These are phyloP conservation scores for Lepilemur septentrionalis DNA, from an alignment of 2,797 vertebrate genomes.

Conservation along the genomic window DNA sequence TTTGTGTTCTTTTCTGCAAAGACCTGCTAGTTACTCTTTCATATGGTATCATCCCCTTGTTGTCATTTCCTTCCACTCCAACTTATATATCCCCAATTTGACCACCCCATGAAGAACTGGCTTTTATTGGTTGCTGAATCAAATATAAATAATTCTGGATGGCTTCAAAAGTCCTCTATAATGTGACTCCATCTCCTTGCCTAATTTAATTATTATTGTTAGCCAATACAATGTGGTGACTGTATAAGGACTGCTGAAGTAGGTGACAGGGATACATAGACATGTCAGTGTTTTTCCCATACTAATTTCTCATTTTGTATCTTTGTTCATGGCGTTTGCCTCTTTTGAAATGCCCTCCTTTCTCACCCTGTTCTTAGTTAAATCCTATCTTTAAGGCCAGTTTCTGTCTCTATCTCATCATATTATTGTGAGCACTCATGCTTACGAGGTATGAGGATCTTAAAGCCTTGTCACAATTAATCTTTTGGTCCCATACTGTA, in stretches of 20 bases:
- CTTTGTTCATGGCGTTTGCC: background rate
- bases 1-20: background rate
- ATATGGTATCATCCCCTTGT: background rate
- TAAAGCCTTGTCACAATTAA: background rate
- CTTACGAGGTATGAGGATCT: background rate
- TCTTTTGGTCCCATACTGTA: background rate
- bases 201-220: slow-evolving; percentile 9
- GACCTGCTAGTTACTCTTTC: background rate
- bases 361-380: background rate
- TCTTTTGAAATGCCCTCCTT: background rate
- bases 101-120: background rate
- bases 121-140: slow-evolving; percentile 14
- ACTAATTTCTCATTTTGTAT: background rate
- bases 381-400: background rate
- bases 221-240: background rate
- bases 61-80: background rate
- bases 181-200: background rate
- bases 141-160: background rate
- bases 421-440: background rate
- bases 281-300: background rate
- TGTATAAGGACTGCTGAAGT: too few species aligned
- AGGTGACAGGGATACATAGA: background rate
- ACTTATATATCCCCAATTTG: background rate
- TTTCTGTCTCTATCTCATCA: background rate
- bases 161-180: background rate